Evolutionary conservation across 2,797 vertebrate species (phyloP).

Genomic region (Cynopterus sphinx): DNA sequence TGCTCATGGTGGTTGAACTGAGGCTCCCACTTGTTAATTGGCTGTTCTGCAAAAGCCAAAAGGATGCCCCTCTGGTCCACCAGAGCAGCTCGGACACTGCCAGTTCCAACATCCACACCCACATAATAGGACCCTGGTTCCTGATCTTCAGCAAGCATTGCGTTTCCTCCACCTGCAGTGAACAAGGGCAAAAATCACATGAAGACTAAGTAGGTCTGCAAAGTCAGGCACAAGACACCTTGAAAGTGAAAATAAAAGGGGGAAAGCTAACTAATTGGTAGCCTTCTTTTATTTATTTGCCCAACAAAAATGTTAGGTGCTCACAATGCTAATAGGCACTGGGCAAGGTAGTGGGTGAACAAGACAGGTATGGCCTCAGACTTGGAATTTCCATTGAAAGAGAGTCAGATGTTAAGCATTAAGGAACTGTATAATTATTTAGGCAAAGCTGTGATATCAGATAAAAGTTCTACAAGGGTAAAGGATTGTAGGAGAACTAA

Average conservation of each 20-base stretch:
- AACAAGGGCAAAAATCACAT: neutral
- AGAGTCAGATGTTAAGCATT: neutral
- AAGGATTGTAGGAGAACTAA: neutral
- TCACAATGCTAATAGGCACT: neutral
- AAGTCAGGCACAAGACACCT: neutral
- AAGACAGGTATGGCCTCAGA: neutral
- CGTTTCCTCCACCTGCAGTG: constrained; percentile 39
- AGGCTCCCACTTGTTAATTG: constrained; percentile 92
- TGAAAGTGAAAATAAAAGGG: neutral
- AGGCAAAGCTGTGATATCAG: neutral
- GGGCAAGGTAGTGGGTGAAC: neutral
- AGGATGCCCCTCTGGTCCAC: constrained; percentile 89
- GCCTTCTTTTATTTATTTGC: neutral
- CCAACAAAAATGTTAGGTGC: neutral
- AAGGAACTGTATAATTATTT: neutral
- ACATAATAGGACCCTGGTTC: constrained; percentile 86
- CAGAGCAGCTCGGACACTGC: constrained; percentile 94
- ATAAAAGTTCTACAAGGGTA: neutral
- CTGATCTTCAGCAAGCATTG: constrained; percentile 76
- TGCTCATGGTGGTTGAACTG: constrained; percentile 92
- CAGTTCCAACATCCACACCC: constrained; percentile 95
- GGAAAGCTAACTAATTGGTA: fast-evolving
- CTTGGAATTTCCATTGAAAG: fast-evolving
- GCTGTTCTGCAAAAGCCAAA: constrained; percentile 87
- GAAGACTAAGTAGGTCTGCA: neutral